Conservation (phyloP, 2,113 vertebrate genomes). For the Mus pahari region DNA sequence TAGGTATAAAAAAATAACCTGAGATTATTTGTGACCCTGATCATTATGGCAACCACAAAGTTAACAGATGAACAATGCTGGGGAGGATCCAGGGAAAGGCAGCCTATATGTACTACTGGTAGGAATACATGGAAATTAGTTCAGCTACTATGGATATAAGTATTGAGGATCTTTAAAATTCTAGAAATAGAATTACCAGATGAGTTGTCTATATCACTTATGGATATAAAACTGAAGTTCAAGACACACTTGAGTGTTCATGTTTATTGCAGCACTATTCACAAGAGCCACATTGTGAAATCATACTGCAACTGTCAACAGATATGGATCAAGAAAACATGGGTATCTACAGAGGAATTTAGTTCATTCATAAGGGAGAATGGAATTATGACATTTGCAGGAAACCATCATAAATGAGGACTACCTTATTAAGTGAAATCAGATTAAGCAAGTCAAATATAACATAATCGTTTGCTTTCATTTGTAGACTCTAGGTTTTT, state of each 20-base stretch:
- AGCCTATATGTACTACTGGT: neutral
- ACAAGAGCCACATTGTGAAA: neutral
- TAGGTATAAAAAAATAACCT: neutral
- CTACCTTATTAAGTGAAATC: neutral
- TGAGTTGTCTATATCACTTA: neutral
- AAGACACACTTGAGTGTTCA: neutral
- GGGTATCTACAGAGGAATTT: neutral
- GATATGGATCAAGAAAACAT: neutral
- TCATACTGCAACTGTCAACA: neutral
- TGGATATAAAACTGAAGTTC: neutral
- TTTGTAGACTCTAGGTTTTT: neutral
- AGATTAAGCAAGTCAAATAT: neutral
- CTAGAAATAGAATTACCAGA: neutral
- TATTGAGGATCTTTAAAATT: neutral
- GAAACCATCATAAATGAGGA: neutral
- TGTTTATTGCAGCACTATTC: neutral
- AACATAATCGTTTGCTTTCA: neutral
- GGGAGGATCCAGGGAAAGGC: neutral
- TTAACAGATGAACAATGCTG: neutral
- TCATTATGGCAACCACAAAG: neutral
- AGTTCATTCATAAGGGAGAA: neutral
- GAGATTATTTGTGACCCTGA: neutral
- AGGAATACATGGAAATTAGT: neutral
- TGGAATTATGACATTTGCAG: neutral
- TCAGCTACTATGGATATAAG: neutral